These are phyloP conservation scores for Chaetophractus vellerosus DNA, from an alignment of 2,797 vertebrate genomes.

Conservation along the genomic window DNA sequence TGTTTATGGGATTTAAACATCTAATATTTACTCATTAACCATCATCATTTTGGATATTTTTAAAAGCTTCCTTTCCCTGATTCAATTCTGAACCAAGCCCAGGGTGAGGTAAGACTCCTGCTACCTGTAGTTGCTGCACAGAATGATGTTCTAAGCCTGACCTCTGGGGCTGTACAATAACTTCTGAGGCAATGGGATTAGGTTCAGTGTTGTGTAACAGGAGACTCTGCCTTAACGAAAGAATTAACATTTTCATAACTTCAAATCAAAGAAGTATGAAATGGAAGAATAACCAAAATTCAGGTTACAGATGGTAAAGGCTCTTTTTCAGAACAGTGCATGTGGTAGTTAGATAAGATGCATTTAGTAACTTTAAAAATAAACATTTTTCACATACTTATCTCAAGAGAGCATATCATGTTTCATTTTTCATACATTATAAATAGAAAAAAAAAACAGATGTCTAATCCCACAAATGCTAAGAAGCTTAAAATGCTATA, in stretches of 20 bases:
- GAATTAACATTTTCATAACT: slow-evolving; percentile 65
- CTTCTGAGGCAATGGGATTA: slow-evolving; percentile 61
- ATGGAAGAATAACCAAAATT: slow-evolving; percentile 68
- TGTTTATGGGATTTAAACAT: not conserved
- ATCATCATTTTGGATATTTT: not conserved
- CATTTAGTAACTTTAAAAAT: slow-evolving; percentile 83
- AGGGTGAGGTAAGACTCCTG: slow-evolving; percentile 6
- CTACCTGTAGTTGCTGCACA: slow-evolving; percentile 39
- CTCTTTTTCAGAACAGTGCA: slow-evolving; percentile 84
- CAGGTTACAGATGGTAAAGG: slow-evolving; percentile 74
- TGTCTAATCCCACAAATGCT: slow-evolving; percentile 65
- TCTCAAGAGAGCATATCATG: slow-evolving; percentile 66
- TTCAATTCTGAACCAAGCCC: slow-evolving; percentile 3
- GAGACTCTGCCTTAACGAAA: slow-evolving; percentile 42
- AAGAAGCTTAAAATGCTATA: slow-evolving; percentile 67
- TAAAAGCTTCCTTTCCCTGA: slow-evolving; percentile 28
- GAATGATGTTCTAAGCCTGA: not conserved
- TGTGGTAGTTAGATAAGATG: slow-evolving; percentile 74
- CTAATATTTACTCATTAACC: slow-evolving; percentile 2
- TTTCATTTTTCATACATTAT: slow-evolving; percentile 78
- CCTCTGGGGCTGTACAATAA: slow-evolving; percentile 17
- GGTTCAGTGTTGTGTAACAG: slow-evolving; percentile 72
- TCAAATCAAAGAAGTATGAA: slow-evolving; percentile 49
- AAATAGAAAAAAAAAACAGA: slow-evolving; percentile 81
- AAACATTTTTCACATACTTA: slow-evolving; percentile 80